phyloP scores from a whole-genome alignment of 1,140 invertebrate species.

The Diploscapter pachys region DNA sequence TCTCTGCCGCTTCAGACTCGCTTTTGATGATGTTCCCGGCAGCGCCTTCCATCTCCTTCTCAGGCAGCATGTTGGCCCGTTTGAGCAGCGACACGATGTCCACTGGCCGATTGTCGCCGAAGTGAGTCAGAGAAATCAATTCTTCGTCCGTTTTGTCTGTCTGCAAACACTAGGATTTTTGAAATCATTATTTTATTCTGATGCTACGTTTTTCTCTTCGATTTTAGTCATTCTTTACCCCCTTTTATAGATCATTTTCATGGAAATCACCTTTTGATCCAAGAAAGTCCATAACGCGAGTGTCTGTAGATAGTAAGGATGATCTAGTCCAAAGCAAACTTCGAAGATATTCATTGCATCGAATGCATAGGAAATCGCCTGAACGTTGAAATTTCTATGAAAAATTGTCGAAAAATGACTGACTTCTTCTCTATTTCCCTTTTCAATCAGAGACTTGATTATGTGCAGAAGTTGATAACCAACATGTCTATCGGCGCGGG shows the following conservation, averaged over 20 bases:
- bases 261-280: slow-evolving; percentile 31
- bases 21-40: too few relatives aligned
- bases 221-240: slow-evolving; percentile 1
- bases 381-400: slow-evolving; percentile 4
- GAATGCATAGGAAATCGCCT: slow-evolving; percentile 39
- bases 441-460: slow-evolving; percentile 41
- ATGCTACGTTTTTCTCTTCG: background rate
- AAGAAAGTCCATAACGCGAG: slow-evolving; percentile 42
- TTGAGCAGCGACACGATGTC: slow-evolving; percentile 29
- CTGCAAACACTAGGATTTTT: background rate
- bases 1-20: too few relatives aligned
- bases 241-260: slow-evolving; percentile 31
- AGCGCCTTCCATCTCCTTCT: too few relatives aligned
- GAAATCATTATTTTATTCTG: background rate
- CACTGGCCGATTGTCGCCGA: slow-evolving; percentile 31
- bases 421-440: slow-evolving; percentile 35
- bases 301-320: slow-evolving; percentile 43
- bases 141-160: slow-evolving; percentile 37
- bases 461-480: slow-evolving; percentile 41
- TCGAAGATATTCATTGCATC: slow-evolving; percentile 46
- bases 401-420: background rate
- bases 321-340: slow-evolving; percentile 42
- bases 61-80: slow-evolving; percentile 31
- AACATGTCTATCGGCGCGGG: slow-evolving; percentile 40
- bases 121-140: slow-evolving; percentile 33